These are phyloP conservation scores for Thyatira batis DNA, from an alignment of 2,888 invertebrate species.

Conservation along the genomic window DNA sequence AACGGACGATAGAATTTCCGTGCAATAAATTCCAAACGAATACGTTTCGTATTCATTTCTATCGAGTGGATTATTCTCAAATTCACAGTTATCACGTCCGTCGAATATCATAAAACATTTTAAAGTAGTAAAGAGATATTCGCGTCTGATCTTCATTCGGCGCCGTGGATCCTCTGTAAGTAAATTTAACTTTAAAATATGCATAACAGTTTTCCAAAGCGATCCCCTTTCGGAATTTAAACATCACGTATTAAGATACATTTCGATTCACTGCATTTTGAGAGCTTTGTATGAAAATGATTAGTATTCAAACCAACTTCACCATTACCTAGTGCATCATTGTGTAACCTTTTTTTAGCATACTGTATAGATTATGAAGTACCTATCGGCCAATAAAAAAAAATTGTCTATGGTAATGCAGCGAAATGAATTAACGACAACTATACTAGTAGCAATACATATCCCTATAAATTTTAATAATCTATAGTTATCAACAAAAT, in stretches of 20 bases:
- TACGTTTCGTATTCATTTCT: slow-evolving; percentile 49
- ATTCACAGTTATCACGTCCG: slow-evolving; percentile 62
- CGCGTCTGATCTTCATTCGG: slow-evolving; percentile 62
- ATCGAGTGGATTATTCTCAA: slow-evolving; percentile 51
- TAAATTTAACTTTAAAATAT: slow-evolving; percentile 82
- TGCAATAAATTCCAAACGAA: slow-evolving; percentile 36
- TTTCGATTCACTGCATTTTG: slow-evolving; percentile 73
- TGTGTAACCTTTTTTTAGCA: too few species aligned
- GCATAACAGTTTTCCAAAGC: slow-evolving; percentile 81
- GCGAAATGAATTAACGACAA: too few species aligned
- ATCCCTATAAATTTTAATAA: too few species aligned
- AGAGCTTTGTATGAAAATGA: slow-evolving; percentile 57
- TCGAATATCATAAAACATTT: slow-evolving; percentile 73
- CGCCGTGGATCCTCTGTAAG: slow-evolving; percentile 59
- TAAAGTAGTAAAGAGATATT: slow-evolving; percentile 69
- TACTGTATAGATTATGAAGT: too few species aligned
- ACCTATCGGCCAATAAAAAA: too few species aligned
- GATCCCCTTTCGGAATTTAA: slow-evolving; percentile 78
- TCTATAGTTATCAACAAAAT: too few species aligned
- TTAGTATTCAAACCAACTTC: slow-evolving; percentile 38
- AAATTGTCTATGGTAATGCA: too few species aligned
- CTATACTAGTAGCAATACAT: too few species aligned
- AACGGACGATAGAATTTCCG: slow-evolving; percentile 29
- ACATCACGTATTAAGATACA: slow-evolving; percentile 80
- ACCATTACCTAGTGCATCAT: slow-evolving; percentile 27